phyloP scores from a whole-genome alignment of 2,888 invertebrate species.

The Romanomermis culicivorax region DNA sequence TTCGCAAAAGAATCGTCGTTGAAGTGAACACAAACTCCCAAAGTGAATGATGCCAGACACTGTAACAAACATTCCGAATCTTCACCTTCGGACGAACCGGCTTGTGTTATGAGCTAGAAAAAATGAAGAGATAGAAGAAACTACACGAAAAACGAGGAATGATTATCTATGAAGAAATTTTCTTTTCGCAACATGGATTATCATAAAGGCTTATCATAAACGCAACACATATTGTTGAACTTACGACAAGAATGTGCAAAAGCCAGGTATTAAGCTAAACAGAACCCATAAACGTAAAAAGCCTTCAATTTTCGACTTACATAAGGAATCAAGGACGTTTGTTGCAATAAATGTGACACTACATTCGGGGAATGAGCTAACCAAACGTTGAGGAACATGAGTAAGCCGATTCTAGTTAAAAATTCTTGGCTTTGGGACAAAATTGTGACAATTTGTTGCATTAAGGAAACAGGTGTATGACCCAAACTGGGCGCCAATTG shows the following conservation, averaged over 20 bases:
- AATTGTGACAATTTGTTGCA: conserved; percentile 65
- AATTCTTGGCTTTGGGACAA: conserved; percentile 41
- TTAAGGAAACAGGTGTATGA: conserved; percentile 60
- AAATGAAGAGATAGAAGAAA: background rate
- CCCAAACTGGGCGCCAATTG: conserved; percentile 63
- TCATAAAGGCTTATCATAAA: no score
- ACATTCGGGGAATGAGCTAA: conserved; percentile 57
- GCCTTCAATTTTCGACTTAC: background rate
- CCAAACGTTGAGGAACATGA: conserved; percentile 78
- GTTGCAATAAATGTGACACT: conserved; percentile 52
- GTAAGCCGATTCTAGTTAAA: conserved; percentile 51
- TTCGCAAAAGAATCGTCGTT: conserved; percentile 57
- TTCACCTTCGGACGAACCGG: conserved; percentile 52
- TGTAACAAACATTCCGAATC: conserved; percentile 68
- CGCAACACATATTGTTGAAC: no score
- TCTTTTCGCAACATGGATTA: no score
- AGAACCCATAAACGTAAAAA: conserved; percentile 1
- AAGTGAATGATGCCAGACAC: conserved; percentile 68
- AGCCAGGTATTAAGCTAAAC: no score
- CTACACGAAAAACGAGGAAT: background rate
- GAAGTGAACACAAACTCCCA: conserved; percentile 72
- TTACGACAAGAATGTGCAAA: no score
- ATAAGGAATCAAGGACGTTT: conserved; percentile 11
- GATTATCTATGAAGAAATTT: no score
- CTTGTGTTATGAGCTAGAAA: conserved; percentile 31